Evolutionary conservation across 2,797 vertebrate genomes (phyloP).

Genomic region (Sebastiscus albofasciatus): DNA sequence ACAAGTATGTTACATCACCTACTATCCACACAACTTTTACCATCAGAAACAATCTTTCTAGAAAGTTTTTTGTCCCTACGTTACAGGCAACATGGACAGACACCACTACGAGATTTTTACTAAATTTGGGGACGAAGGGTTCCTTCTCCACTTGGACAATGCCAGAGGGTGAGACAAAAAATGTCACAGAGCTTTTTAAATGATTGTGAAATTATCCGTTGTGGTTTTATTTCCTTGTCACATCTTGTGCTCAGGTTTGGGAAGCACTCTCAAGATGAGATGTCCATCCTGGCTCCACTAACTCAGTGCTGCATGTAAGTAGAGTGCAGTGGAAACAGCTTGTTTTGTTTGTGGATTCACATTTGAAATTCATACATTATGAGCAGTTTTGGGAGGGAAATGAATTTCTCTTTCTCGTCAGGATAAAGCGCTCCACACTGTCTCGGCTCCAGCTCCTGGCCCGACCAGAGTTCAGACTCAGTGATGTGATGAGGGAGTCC

Average conservation of each 20-base stretch:
- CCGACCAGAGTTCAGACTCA: conserved; percentile 85
- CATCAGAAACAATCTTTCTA: background rate
- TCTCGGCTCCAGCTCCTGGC: conserved; percentile 87
- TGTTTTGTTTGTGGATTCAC: background rate
- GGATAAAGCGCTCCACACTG: conserved; percentile 91
- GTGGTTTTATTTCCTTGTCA: background rate
- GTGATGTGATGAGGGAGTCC: conserved; percentile 94
- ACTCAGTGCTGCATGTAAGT: conserved; percentile 95
- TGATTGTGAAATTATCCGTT: background rate
- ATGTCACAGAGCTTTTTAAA: background rate
- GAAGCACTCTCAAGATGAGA: conserved; percentile 89
- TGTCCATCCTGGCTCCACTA: conserved; percentile 92
- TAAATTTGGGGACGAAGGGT: conserved; percentile 93
- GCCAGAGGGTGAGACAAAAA: conserved; percentile 90
- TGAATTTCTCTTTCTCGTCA: conserved; percentile 49
- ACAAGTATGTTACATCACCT: conserved; percentile 78
- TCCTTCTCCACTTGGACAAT: conserved; percentile 94
- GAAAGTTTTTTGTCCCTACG: fast-evolving
- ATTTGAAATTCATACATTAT: background rate
- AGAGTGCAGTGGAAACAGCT: background rate
- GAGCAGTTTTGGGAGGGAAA: background rate
- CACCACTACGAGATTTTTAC: conserved; percentile 98
- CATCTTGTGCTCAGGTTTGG: conserved; percentile 86
- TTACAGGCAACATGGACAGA: conserved; percentile 95
- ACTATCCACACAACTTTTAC: background rate